A percentile compares a stretch with the other conserved stretches of the same genome.
These are phyloP conservation scores for Synanthedon tipuliformis DNA, from an alignment of 2,888 invertebrate species.

Conservation along the genomic window DNA sequence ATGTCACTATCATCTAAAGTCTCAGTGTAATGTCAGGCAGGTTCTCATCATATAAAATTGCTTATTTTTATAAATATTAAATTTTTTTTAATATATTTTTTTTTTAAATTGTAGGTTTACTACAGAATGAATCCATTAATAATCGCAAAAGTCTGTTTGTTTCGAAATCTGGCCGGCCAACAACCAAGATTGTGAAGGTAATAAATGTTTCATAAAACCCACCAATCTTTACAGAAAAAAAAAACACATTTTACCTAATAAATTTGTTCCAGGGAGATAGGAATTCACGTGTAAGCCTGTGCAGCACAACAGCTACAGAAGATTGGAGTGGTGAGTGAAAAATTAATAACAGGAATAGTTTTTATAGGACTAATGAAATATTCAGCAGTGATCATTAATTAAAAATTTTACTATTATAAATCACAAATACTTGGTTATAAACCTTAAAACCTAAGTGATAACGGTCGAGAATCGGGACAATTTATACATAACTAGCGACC, in stretches of 20 bases:
- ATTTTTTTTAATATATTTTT: conserved; percentile 7
- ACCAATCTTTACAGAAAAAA: conserved; percentile 1
- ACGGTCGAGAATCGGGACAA: too few species aligned
- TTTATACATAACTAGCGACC: too few species aligned
- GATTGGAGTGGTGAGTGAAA: conserved; percentile 40
- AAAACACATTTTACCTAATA: conserved; percentile 1
- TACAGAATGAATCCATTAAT: conserved; percentile 60
- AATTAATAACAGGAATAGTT: too few species aligned
- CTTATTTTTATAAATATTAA: conserved; percentile 7
- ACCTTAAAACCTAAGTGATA: too few species aligned
- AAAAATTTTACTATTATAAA: too few species aligned
- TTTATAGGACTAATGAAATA: too few species aligned
- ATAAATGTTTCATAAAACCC: conserved; percentile 4
- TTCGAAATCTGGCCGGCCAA: conserved; percentile 50
- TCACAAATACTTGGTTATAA: too few species aligned
- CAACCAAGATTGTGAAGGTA: conserved; percentile 56
- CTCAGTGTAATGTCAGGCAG: conserved; percentile 68
- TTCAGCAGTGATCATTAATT: too few species aligned
- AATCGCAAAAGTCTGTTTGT: conserved; percentile 55
- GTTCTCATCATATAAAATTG: conserved; percentile 14
- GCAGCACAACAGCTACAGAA: conserved; percentile 32
- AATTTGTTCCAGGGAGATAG: conserved; percentile 39
- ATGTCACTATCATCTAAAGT: conserved; percentile 60
- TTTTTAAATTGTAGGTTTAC: conserved; percentile 40
- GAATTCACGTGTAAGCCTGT: conserved; percentile 37